phyloP scores from a whole-genome alignment of 1,140 invertebrate genomes.

The Phthorimaea operculella region DNA sequence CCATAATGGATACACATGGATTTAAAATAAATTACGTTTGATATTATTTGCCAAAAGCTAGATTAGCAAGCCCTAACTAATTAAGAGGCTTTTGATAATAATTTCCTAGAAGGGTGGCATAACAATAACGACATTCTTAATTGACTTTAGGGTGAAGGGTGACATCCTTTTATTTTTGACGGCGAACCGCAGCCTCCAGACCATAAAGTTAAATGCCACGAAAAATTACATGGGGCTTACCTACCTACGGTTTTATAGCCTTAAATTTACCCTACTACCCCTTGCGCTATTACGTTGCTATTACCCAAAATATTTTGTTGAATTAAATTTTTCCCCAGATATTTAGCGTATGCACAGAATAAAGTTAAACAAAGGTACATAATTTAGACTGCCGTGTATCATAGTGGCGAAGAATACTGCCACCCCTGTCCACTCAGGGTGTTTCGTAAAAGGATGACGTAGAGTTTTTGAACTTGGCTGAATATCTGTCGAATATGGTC shows the following conservation, averaged over 20 bases:
- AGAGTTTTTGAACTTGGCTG: no score
- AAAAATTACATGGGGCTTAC: conserved; percentile 4
- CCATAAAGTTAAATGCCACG: conserved; percentile 4
- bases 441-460: no score
- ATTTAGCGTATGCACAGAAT: no score
- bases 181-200: not conserved
- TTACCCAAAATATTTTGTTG: not conserved
- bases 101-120: not conserved
- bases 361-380: no score
- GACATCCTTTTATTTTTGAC: not conserved
- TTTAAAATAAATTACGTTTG: no score
- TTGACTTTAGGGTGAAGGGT: conserved; percentile 1
- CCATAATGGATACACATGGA: no score
- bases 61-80: not conserved
- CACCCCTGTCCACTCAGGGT: no score
- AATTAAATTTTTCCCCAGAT: not conserved
- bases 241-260: not conserved
- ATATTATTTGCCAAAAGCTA: not conserved
- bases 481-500: no score
- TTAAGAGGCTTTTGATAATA: not conserved
- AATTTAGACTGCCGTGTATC: no score
- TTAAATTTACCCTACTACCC: not conserved
- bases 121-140: not conserved
- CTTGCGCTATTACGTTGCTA: not conserved
- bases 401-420: no score